phyloP scores from a whole-genome alignment of 2,888 invertebrate genomes.

The Arenicola marina region DNA sequence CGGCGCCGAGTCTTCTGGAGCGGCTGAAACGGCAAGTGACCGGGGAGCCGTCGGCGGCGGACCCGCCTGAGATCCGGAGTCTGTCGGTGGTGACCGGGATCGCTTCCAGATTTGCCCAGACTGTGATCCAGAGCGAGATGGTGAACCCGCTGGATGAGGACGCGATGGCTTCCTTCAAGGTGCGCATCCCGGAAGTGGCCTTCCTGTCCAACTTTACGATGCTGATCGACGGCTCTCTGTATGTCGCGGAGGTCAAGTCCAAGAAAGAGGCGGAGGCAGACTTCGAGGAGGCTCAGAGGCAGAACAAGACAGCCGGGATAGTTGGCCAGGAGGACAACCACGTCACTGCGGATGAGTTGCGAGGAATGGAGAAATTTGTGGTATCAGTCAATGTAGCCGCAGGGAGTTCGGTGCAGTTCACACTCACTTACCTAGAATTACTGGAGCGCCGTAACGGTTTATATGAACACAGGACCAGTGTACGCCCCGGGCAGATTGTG shows the following conservation, averaged over 20 bases:
- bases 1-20: background rate
- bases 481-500: constrained; percentile 71
- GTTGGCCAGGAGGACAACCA: constrained; percentile 1
- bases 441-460: constrained; percentile 68
- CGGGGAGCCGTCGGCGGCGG: background rate
- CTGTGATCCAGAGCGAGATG: constrained; percentile 70
- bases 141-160: constrained; percentile 67
- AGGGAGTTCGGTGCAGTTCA: constrained; percentile 68
- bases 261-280: constrained; percentile 48
- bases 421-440: constrained; percentile 74
- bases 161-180: constrained; percentile 66
- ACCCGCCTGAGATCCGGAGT: background rate
- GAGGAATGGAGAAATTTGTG: constrained; percentile 14
- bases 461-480: constrained; percentile 72
- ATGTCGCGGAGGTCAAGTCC: constrained; percentile 47
- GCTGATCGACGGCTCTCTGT: constrained; percentile 43
- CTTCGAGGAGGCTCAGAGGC: constrained; percentile 42
- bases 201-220: constrained; percentile 53
- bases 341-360: background rate
- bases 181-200: constrained; percentile 51
- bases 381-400: constrained; percentile 68
- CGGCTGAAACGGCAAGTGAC: background rate
- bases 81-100: constrained; percentile 4
- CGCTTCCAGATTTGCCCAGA: constrained; percentile 45
- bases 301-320: constrained; percentile 49